These are phyloP conservation scores for Distichodus sexfasciatus DNA, from an alignment of 2,797 vertebrate genomes.

Conservation along the genomic window DNA sequence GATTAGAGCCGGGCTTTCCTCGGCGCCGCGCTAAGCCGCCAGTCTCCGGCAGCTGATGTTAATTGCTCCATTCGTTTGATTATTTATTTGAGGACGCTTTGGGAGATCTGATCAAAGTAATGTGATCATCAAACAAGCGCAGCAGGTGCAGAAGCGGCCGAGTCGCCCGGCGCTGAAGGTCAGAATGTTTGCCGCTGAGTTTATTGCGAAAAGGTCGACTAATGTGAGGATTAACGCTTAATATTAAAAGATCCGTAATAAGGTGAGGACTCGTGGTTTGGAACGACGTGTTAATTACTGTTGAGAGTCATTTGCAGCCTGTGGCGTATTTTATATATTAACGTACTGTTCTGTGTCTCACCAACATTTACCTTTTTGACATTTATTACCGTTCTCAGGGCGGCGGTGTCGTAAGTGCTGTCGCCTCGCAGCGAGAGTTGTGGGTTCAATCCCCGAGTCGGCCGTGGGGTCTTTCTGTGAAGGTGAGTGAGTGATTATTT, in stretches of 20 bases:
- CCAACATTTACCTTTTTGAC: too few relatives aligned
- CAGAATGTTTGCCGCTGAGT: not conserved
- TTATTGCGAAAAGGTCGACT: not conserved
- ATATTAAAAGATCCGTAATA: constrained; percentile 2
- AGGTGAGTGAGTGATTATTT: too few relatives aligned
- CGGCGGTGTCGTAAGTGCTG: too few relatives aligned
- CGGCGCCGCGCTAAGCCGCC: constrained; percentile 15
- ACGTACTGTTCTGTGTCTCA: too few relatives aligned
- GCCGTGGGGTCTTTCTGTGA: too few relatives aligned
- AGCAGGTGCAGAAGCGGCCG: not conserved
- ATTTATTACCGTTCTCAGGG: too few relatives aligned
- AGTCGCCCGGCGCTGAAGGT: constrained; percentile 14
- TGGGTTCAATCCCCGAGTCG: too few relatives aligned
- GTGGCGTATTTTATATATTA: too few relatives aligned
- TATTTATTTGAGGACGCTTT: constrained; percentile 14
- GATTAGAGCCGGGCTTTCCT: constrained; percentile 33
- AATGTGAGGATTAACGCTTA: constrained; percentile 18
- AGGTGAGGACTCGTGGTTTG: too few relatives aligned
- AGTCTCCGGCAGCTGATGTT: constrained; percentile 2
- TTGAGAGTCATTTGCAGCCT: too few relatives aligned
- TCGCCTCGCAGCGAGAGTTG: too few relatives aligned
- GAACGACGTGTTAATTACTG: too few relatives aligned
- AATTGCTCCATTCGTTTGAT: constrained; percentile 23
- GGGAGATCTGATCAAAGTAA: constrained; percentile 20
- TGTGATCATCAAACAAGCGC: not conserved